These are phyloP conservation scores for Axinella damicornis DNA, from an alignment of 37 sponge, comb jelly and placozoan genomes.

Conservation along the genomic window DNA sequence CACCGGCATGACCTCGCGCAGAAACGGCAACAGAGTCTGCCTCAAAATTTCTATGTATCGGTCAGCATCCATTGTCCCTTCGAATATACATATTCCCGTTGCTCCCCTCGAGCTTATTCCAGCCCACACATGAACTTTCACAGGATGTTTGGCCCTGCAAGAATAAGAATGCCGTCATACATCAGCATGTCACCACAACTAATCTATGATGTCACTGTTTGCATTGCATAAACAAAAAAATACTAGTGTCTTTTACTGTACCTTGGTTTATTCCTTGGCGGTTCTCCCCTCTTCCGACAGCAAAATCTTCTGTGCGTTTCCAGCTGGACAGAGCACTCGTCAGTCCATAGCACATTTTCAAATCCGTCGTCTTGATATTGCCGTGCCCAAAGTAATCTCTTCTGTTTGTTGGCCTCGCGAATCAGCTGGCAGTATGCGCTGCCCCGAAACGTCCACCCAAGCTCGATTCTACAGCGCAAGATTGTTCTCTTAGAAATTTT, in stretches of 20 bases:
- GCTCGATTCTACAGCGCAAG: conserved; percentile 14
- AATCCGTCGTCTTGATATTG: conserved; percentile 2
- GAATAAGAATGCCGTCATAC: no score
- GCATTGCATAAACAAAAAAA: no score
- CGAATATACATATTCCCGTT: conserved; percentile 33
- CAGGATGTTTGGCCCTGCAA: conserved; percentile 16
- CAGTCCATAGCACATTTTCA: conserved; percentile 30
- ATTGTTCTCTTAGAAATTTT: conserved; percentile 7
- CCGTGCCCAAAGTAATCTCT: conserved; percentile 24
- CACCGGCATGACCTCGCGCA: background rate
- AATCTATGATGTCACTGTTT: no score
- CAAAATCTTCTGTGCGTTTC: conserved; percentile 19
- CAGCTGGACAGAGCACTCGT: conserved; percentile 15
- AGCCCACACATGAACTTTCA: conserved; percentile 20
- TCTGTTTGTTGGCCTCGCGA: conserved; percentile 14
- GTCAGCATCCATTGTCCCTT: conserved; percentile 19
- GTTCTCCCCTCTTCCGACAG: conserved; percentile 27
- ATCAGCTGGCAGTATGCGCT: conserved; percentile 38
- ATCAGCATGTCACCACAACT: no score
- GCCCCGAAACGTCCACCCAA: conserved; percentile 45
- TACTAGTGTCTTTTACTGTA: no score
- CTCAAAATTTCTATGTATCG: background rate
- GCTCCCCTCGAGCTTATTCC: conserved; percentile 4
- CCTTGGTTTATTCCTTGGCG: conserved; percentile 20
- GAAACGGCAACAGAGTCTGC: conserved; percentile 12